Percentiles rank a stretch among this genome's conserved stretches.
These are phyloP conservation scores for Eupeodes corollae DNA, from an alignment of 1,140 invertebrate species.

Conservation along the genomic window DNA sequence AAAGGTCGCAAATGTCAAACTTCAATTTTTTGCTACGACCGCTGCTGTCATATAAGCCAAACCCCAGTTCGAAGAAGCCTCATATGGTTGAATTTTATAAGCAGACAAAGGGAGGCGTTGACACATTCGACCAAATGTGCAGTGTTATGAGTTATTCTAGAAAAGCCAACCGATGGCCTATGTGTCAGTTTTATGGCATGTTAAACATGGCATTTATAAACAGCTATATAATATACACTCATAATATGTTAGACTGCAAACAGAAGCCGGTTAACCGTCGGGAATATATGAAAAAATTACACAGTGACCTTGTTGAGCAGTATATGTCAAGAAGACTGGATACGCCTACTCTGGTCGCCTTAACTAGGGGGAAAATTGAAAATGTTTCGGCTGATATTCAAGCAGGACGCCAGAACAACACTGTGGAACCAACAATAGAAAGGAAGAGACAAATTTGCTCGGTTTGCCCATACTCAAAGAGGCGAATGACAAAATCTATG, in stretches of 20 bases:
- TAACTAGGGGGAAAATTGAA: no score
- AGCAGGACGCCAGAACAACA: no score
- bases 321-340: no score
- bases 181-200: conserved; percentile 9
- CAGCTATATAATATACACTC: conserved; percentile 7
- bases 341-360: no score
- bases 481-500: background rate
- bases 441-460: background rate
- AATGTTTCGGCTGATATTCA: no score
- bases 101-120: conserved; percentile 38
- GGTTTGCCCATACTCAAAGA: conserved; percentile 1
- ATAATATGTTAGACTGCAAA: conserved; percentile 1
- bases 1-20: conserved; percentile 9
- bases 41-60: conserved; percentile 28
- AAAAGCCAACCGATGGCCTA: conserved; percentile 31
- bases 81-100: conserved; percentile 38
- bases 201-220: conserved; percentile 8
- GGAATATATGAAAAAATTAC: no score
- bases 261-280: background rate
- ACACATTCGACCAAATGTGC: conserved; percentile 38
- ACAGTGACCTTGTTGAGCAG: no score
- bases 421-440: background rate
- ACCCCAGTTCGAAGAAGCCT: conserved; percentile 23
- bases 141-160: conserved; percentile 19
- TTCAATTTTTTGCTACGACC: conserved; percentile 25